phyloP scores from a whole-genome alignment of 2,888 invertebrate genomes.

The Poecilobothrus nobilitatus region DNA sequence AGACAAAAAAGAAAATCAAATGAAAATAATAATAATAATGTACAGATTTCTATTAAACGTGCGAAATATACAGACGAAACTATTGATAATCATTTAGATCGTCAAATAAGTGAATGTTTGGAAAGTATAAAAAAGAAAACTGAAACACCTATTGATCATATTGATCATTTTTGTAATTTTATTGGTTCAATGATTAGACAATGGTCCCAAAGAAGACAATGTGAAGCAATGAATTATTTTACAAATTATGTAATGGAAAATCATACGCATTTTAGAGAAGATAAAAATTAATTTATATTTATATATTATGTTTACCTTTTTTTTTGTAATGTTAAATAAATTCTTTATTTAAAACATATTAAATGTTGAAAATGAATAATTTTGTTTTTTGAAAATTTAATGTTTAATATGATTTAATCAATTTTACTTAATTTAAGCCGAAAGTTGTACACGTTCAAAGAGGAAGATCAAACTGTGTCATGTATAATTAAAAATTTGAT shows the following conservation, averaged over 20 bases:
- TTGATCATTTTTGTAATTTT: constrained; percentile 4
- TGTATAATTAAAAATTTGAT: too few species aligned
- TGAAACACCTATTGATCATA: background rate
- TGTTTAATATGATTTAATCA: too few species aligned
- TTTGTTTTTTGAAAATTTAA: too few species aligned
- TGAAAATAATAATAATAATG: background rate
- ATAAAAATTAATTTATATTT: background rate
- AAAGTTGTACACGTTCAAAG: too few species aligned
- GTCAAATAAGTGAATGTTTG: background rate
- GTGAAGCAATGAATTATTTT: constrained; percentile 4
- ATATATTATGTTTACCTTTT: too few species aligned
- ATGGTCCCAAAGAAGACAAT: background rate
- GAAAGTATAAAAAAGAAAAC: background rate
- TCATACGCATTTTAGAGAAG: background rate
- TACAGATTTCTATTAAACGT: background rate
- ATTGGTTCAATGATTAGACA: background rate
- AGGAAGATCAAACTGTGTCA: too few species aligned
- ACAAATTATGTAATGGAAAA: background rate
- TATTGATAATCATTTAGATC: background rate
- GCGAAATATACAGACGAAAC: background rate
- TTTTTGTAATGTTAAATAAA: too few species aligned
- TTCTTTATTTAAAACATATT: too few species aligned
- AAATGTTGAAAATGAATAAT: too few species aligned
- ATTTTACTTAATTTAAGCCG: too few species aligned
- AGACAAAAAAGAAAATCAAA: background rate